phyloP scores from a whole-genome alignment of 2,113 vertebrate species.

The Eupsittula cactorum region DNA sequence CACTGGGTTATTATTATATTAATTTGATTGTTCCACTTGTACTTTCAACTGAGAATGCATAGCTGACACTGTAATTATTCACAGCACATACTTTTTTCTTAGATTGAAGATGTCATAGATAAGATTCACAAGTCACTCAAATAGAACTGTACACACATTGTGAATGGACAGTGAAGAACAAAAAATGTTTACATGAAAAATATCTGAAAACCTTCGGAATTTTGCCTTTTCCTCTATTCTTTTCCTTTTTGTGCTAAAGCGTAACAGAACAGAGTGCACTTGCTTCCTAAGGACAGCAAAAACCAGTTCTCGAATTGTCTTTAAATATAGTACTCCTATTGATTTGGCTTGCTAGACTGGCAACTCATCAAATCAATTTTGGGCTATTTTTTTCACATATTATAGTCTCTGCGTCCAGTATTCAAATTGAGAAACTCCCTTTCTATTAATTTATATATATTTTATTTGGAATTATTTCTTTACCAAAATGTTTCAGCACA shows the following conservation, averaged over 20 bases:
- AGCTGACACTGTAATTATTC: not conserved
- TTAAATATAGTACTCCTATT: not conserved
- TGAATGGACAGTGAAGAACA: not conserved
- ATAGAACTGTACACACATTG: not conserved
- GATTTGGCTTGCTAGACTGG: not conserved
- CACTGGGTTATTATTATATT: not conserved
- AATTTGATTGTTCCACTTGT: not conserved
- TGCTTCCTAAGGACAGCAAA: not conserved
- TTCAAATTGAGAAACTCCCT: not conserved
- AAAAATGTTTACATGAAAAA: not conserved
- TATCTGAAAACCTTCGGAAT: not conserved
- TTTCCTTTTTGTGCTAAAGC: not conserved
- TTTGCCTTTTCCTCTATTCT: not conserved
- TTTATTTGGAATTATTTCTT: not conserved
- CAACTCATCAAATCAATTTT: not conserved
- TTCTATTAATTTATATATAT: not conserved
- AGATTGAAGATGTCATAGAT: not conserved
- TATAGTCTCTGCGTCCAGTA: not conserved
- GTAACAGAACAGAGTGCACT: not conserved
- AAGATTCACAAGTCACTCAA: not conserved
- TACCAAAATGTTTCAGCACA: not conserved
- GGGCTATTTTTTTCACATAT: not conserved
- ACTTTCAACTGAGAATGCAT: not conserved
- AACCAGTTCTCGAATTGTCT: rapidly evolving
- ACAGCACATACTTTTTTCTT: not conserved